A percentile compares a stretch with the other conserved stretches of the same genome.
These are phyloP conservation scores for Mesocricetus auratus DNA, from an alignment of 2,113 vertebrate genomes.

Conservation along the genomic window DNA sequence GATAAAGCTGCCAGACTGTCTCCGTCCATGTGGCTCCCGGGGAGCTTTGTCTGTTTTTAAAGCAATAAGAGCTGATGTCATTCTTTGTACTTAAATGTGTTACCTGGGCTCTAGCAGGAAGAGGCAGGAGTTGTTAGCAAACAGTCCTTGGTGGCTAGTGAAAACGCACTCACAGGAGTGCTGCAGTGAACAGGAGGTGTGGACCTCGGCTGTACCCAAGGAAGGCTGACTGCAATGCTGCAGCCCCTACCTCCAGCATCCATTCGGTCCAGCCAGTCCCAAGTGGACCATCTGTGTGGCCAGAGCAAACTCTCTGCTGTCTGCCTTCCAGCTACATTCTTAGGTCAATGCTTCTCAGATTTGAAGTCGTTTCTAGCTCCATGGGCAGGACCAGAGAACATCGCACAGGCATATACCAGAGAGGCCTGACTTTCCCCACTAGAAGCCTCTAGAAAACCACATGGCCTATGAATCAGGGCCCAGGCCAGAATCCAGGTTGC, in stretches of 20 bases:
- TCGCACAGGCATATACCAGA: neutral
- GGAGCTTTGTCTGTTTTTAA: slow-evolving; percentile 59
- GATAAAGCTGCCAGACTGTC: slow-evolving; percentile 23
- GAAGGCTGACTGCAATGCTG: neutral
- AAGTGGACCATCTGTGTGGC: neutral
- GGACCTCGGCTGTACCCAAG: neutral
- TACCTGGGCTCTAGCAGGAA: slow-evolving; percentile 4
- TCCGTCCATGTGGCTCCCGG: slow-evolving; percentile 50
- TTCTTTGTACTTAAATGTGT: slow-evolving; percentile 23
- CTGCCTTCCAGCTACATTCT: neutral
- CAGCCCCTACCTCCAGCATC: neutral
- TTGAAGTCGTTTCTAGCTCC: neutral
- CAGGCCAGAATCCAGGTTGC: neutral
- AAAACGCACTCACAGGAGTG: slow-evolving; percentile 2
- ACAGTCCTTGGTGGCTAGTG: neutral
- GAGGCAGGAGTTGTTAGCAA: neutral
- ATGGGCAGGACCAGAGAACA: neutral
- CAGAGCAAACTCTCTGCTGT: neutral
- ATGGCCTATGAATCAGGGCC: neutral
- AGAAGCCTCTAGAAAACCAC: slow-evolving; percentile 23
- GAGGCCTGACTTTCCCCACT: neutral
- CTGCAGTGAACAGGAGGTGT: neutral
- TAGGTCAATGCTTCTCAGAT: neutral
- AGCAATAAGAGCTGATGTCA: slow-evolving; percentile 56
- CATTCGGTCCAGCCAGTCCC: neutral